A percentile compares a stretch with the other conserved stretches of the same genome.
Conservation (phyloP, 2,888 invertebrate genomes). For the Amitus sp. region DNA sequence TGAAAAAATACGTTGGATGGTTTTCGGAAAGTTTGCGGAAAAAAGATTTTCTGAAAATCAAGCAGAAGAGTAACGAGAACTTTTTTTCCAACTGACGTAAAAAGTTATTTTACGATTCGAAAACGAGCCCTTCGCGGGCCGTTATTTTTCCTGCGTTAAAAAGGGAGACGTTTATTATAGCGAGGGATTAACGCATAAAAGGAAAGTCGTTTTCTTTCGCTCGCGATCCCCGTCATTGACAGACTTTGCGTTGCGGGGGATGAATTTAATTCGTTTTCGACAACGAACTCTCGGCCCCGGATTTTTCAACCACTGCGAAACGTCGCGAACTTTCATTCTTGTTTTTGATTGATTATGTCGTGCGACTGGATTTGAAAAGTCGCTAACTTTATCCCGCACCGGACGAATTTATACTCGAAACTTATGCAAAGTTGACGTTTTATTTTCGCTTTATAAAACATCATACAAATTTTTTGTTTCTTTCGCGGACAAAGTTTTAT, state of each 20-base stretch:
- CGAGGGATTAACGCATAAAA: too few species aligned
- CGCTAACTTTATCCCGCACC: neutral
- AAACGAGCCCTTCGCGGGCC: neutral
- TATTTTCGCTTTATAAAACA: neutral
- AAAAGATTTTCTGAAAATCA: too few species aligned
- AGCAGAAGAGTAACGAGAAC: neutral
- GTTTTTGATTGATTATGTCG: neutral
- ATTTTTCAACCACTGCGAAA: neutral
- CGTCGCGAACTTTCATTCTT: neutral
- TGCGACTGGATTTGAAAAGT: neutral
- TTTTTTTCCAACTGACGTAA: neutral
- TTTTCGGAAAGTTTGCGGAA: too few species aligned
- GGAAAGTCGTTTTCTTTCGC: too few species aligned
- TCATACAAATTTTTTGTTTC: neutral
- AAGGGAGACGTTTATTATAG: too few species aligned
- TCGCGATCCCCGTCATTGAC: too few species aligned
- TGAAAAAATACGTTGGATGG: too few species aligned
- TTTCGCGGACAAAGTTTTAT: neutral
- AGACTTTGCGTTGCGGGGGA: too few species aligned
- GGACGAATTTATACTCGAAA: slow-evolving; percentile 4
- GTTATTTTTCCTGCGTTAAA: neutral
- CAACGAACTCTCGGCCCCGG: neutral
- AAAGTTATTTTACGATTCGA: neutral
- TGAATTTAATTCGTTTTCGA: slow-evolving; percentile 1
- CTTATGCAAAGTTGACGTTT: slow-evolving; percentile 3